Evolutionary conservation across 2,888 invertebrate genomes (phyloP).

Genomic region (Yponomeuta cagnagella): DNA sequence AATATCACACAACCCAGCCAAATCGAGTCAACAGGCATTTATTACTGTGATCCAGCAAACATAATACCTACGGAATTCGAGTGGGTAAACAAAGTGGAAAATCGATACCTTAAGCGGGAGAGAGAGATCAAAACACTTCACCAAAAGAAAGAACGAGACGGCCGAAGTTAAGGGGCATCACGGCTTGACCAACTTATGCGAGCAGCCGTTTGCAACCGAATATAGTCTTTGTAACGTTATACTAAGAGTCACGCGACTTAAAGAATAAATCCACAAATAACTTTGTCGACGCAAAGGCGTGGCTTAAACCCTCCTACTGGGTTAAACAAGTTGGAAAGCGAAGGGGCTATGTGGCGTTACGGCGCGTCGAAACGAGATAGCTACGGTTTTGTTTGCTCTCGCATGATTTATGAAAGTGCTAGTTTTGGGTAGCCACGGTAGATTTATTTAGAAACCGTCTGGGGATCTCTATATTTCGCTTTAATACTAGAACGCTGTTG

Average conservation of each 20-base stretch:
- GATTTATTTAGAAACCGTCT: constrained; percentile 14
- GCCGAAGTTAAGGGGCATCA: constrained; percentile 21
- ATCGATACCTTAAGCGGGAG: constrained; percentile 50
- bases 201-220: background rate
- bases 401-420: constrained; percentile 13
- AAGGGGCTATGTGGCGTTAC: constrained; percentile 28
- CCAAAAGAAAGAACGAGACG: constrained; percentile 42
- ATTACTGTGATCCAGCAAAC: constrained; percentile 40
- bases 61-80: constrained; percentile 48
- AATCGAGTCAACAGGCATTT: constrained; percentile 47
- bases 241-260: constrained; percentile 12
- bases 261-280: constrained; percentile 1
- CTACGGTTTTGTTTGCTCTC: constrained; percentile 23
- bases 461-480: constrained; percentile 6
- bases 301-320: constrained; percentile 48
- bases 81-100: constrained; percentile 60
- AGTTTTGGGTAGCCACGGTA: background rate
- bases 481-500: constrained; percentile 16
- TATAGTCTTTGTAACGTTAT: constrained; percentile 6
- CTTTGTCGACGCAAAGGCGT: constrained; percentile 42
- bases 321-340: constrained; percentile 33
- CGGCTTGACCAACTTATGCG: background rate
- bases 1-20: constrained; percentile 36
- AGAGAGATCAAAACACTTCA: constrained; percentile 35
- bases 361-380: constrained; percentile 36